Conservation (phyloP, 2,888 invertebrate genomes). For the Axea sp. region DNA sequence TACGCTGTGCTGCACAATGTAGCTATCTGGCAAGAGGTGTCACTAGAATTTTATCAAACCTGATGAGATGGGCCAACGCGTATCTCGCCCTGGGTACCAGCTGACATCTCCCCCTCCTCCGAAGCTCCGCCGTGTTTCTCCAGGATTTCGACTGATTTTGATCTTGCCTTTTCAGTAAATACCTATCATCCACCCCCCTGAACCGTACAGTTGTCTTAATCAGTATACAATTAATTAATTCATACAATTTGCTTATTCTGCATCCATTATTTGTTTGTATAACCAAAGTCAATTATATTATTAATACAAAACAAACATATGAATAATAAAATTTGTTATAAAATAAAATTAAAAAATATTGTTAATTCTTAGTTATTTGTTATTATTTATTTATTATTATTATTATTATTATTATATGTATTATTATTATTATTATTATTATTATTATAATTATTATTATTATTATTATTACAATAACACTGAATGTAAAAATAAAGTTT, state of each 20-base stretch:
- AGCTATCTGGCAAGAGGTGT: constrained; percentile 74
- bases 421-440: too few relatives aligned
- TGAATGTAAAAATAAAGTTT: too few relatives aligned
- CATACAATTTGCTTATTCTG: constrained; percentile 40
- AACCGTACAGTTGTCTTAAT: constrained; percentile 69
- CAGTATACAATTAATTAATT: constrained; percentile 51
- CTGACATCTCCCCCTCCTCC: constrained; percentile 80
- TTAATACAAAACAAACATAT: neutral
- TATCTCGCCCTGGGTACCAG: constrained; percentile 88
- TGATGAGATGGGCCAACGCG: constrained; percentile 89
- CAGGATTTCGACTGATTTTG: constrained; percentile 77
- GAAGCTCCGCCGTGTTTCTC: constrained; percentile 79
- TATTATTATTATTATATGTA: too few relatives aligned
- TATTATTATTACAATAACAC: too few relatives aligned
- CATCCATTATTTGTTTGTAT: constrained; percentile 16
- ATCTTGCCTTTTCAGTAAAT: constrained; percentile 77
- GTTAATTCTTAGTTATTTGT: too few relatives aligned
- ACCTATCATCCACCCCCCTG: constrained; percentile 78
- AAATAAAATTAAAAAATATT: neutral
- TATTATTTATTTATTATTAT: too few relatives aligned
- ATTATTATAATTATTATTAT: too few relatives aligned
- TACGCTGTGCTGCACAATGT: constrained; percentile 73
- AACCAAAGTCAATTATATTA: neutral
- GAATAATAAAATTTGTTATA: too few relatives aligned
- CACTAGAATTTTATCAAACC: constrained; percentile 80